Base-by-base conservation (phyloP, 1,140 invertebrate genomes). In the Drosophila micromelanica region DNA sequence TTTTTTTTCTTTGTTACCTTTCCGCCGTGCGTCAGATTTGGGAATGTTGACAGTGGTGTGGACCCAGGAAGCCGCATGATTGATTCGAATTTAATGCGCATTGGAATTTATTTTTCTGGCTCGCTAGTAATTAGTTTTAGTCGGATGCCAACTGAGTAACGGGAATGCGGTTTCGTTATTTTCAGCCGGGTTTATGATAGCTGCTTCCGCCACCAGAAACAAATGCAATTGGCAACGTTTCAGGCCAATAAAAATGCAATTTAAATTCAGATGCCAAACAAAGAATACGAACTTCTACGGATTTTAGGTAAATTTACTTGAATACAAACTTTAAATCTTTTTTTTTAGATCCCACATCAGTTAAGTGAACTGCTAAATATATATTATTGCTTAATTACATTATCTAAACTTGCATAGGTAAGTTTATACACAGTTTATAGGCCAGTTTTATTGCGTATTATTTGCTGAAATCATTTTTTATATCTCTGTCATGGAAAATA, bases 71-170 rank as follows among this genome's bases (percentile, higher is more conserved):
- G 54, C 40, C 17, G 38, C 62, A 78, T 87, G 82, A 87, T 87
- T 87, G 78, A 87, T 87, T 89, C 49, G 76, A 82, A 79, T 87
- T 87, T 87, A 87, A 87, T 87, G 82, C 64, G 72, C 63, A 76
- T 42, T 63, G 42, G 59, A 64, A 79, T 72, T 78, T 67, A 73
- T 70, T 59, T 69, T 63, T 20, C 49, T 51, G 42, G 20, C 62
- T 51, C 23, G 43, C 55, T 55, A 72, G 75, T 82, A 87, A 86
- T 86, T 86, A 86, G 81, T 78, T 75, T 67, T 49, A 57, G 78
- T 70, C 63, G 23, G 55, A 75, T 86, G 78, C 74, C 84, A 85
- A 86, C 81, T 63, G 69, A 61, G 67, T 3, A 61, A 63, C 43
- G 40, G 63, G 61, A 81, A 67, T 70, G 63, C 62, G 59, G 40